Evolutionary conservation across 2,888 invertebrate genomes (phyloP).

Genomic region (Conistra vaccinii): DNA sequence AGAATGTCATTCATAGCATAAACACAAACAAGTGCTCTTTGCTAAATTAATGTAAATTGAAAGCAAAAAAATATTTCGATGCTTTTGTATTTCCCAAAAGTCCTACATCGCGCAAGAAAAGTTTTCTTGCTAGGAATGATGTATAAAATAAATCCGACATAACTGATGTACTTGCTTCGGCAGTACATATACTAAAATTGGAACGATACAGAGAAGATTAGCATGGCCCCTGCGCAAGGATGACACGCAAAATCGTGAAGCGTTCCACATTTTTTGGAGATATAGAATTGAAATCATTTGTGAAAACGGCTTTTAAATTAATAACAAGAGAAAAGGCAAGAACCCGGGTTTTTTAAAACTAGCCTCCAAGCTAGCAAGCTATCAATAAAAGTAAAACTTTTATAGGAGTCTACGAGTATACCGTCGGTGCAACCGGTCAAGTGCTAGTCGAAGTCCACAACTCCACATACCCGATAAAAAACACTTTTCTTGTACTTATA

Average conservation of each 20-base stretch:
- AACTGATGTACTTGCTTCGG: constrained; percentile 75
- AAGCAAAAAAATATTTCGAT: fast-evolving
- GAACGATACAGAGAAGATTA: constrained; percentile 82
- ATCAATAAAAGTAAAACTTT: too few relatives aligned
- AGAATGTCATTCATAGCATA: fast-evolving
- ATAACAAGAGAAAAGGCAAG: neutral
- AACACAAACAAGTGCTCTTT: fast-evolving
- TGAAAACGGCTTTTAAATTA: neutral
- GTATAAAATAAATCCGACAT: fast-evolving
- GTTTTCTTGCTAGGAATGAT: fast-evolving
- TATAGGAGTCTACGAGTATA: too few relatives aligned
- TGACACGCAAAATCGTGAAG: constrained; percentile 82
- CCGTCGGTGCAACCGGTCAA: too few relatives aligned
- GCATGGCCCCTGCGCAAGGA: constrained; percentile 83
- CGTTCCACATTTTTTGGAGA: constrained; percentile 78
- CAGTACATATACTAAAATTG: constrained; percentile 83
- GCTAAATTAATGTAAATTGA: fast-evolving
- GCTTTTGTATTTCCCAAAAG: fast-evolving
- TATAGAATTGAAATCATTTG: constrained; percentile 1
- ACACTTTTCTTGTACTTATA: too few relatives aligned
- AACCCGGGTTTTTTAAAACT: neutral
- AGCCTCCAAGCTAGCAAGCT: neutral
- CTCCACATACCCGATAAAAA: too few relatives aligned
- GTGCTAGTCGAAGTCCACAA: too few relatives aligned
- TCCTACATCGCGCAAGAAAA: constrained; percentile 14